Conservation (phyloP, 2,888 invertebrate species). For the Drosophila atripex region DNA sequence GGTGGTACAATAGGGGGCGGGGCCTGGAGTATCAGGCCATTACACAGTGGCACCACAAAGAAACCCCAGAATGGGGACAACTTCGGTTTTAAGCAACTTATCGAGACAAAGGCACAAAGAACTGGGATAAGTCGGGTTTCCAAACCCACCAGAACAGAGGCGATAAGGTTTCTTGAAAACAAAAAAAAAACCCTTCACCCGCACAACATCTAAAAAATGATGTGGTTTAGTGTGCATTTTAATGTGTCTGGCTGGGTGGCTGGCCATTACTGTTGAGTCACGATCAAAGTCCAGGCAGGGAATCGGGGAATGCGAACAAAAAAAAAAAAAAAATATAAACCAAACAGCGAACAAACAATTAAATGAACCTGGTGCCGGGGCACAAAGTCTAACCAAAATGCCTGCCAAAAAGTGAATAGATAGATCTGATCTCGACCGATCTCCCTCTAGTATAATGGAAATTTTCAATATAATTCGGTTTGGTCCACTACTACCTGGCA, state of each 20-base stretch:
- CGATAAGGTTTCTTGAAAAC: not conserved
- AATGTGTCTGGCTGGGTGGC: constrained; percentile 37
- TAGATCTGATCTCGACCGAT: constrained; percentile 41
- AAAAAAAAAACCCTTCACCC: not conserved
- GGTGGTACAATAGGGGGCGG: not conserved
- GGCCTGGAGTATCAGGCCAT: not conserved
- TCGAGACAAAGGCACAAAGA: constrained; percentile 41
- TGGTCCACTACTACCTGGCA: constrained; percentile 41
- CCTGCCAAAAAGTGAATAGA: constrained; percentile 60
- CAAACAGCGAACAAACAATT: constrained; percentile 22
- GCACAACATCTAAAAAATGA: constrained; percentile 1
- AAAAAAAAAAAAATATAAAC: constrained; percentile 2
- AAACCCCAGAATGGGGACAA: constrained; percentile 37
- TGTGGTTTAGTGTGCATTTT: constrained; percentile 33
- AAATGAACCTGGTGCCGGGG: constrained; percentile 25
- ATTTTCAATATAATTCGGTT: constrained; percentile 52
- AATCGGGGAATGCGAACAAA: constrained; percentile 40
- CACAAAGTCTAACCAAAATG: constrained; percentile 62
- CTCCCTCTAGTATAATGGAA: constrained; percentile 69
- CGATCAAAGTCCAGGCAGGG: constrained; percentile 69
- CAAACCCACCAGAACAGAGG: not conserved
- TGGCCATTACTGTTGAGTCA: constrained; percentile 64
- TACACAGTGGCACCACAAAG: constrained; percentile 31
- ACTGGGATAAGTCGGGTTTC: constrained; percentile 9
- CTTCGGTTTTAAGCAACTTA: constrained; percentile 3